Conservation (phyloP, 2,797 vertebrate genomes). For the Fundulus diaphanus region DNA sequence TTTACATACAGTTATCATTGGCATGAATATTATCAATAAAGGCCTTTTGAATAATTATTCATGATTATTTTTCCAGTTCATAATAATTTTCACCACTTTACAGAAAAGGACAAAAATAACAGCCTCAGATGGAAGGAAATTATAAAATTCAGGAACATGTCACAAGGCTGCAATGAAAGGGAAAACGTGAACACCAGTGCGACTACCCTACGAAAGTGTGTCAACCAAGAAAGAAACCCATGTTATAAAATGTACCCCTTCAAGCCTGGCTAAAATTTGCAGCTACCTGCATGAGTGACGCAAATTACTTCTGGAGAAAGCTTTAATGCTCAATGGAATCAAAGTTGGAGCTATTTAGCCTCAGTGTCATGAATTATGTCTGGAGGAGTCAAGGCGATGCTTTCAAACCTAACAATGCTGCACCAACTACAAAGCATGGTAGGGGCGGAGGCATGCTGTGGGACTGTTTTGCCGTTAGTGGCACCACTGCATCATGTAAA, state of each 20-base stretch:
- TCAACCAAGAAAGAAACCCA: not conserved
- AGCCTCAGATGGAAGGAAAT: not conserved
- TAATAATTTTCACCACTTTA: not conserved
- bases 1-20: not conserved
- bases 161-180: not conserved
- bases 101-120: not conserved
- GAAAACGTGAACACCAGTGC: not conserved
- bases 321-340: not conserved
- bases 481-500: not conserved
- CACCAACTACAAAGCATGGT: constrained; percentile 1
- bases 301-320: constrained; percentile 1
- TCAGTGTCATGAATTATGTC: not conserved
- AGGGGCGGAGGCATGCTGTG: not conserved
- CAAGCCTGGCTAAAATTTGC: not conserved
- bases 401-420: not conserved
- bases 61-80: not conserved
- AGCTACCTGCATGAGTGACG: not conserved
- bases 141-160: not conserved
- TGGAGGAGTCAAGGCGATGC: not conserved
- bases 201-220: not conserved
- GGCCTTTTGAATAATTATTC: not conserved
- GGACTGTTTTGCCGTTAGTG: not conserved
- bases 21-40: not conserved
- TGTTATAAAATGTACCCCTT: not conserved
- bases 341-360: not conserved